A percentile compares a stretch with the other conserved stretches of the same genome.
Conservation (phyloP, 2,888 invertebrate species). For the Dioctria linearis region DNA sequence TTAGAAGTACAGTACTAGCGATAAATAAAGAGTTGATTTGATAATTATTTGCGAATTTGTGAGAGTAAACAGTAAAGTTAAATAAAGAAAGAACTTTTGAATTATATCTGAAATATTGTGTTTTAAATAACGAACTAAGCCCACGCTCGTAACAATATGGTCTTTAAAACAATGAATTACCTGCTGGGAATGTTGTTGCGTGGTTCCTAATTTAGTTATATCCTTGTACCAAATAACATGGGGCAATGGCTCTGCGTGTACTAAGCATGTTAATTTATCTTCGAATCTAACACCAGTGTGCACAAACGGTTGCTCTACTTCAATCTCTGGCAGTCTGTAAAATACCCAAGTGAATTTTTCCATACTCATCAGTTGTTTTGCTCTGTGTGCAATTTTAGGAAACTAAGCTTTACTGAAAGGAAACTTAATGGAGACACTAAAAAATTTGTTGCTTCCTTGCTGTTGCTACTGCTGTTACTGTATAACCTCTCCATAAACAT, state of each 20-base stretch:
- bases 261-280: slow-evolving; percentile 75
- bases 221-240: slow-evolving; percentile 73
- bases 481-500: no score
- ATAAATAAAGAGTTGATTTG: no score
- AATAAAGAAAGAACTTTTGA: no score
- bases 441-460: neutral
- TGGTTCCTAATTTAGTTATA: slow-evolving; percentile 73
- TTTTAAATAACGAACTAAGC: no score
- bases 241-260: slow-evolving; percentile 74
- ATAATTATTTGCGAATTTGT: no score
- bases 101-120: no score
- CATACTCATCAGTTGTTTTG: slow-evolving; percentile 9
- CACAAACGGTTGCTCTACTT: slow-evolving; percentile 73
- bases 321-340: slow-evolving; percentile 74
- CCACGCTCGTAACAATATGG: no score
- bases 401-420: slow-evolving; percentile 21
- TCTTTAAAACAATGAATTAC: no score
- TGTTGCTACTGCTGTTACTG: no score
- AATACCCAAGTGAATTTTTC: slow-evolving; percentile 5
- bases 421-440: slow-evolving; percentile 11
- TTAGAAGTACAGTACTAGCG: no score
- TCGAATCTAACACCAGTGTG: slow-evolving; percentile 75
- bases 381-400: neutral
- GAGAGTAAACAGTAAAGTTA: no score
- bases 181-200: slow-evolving; percentile 73